phyloP scores from a whole-genome alignment of 2,888 invertebrate genomes.

The Nephrotoma appendiculata region DNA sequence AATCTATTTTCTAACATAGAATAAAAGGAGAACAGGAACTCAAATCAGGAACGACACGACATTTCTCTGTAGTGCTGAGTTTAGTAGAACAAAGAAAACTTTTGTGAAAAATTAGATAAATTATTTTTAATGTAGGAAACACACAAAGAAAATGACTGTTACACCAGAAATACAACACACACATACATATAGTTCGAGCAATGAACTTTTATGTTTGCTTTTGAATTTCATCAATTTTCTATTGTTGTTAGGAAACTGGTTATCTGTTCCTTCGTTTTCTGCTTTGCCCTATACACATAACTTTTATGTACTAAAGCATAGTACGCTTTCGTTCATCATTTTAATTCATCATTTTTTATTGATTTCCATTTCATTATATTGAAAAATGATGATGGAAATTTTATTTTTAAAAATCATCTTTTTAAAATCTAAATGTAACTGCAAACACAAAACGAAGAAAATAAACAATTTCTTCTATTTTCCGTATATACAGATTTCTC shows the following conservation, averaged over 20 bases:
- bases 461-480: background rate
- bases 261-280: background rate
- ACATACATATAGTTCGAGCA: background rate
- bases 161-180: background rate
- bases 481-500: background rate
- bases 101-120: background rate
- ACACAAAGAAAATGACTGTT: background rate
- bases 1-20: background rate
- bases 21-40: background rate
- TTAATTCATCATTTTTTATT: background rate
- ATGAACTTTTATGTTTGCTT: background rate
- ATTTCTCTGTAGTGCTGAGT: background rate
- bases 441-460: background rate
- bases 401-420: background rate
- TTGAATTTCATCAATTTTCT: background rate
- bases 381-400: background rate
- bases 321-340: background rate
- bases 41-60: background rate
- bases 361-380: background rate
- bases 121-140: background rate
- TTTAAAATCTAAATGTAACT: background rate
- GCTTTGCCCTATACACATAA: too few species aligned
- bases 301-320: background rate
- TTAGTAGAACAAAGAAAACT: background rate
- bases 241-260: background rate